phyloP scores from a whole-genome alignment of 2,113 vertebrate genomes.

The Pituophis catenifer region DNA sequence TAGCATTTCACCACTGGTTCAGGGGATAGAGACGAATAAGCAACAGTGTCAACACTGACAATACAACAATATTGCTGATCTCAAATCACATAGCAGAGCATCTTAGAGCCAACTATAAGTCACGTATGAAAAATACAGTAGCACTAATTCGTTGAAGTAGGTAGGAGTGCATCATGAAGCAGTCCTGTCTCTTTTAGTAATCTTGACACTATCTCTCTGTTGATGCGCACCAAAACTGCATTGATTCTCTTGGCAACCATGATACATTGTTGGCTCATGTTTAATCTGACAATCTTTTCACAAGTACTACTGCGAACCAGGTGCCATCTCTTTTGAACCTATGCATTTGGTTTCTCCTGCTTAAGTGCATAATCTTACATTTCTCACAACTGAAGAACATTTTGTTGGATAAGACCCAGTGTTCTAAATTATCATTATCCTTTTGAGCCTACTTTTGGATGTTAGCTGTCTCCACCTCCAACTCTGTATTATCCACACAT shows the following conservation, averaged over 20 bases:
- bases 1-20: not conserved
- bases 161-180: slow-evolving; percentile 9
- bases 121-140: slow-evolving; percentile 22
- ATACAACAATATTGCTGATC: not conserved
- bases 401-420: not conserved
- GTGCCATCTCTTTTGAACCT: not conserved
- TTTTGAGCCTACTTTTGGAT: not conserved
- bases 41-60: too few relatives aligned
- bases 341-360: not conserved
- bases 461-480: not conserved
- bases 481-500: not conserved
- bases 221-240: not conserved
- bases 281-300: not conserved
- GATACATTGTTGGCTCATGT: not conserved
- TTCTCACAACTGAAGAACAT: not conserved
- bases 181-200: not conserved
- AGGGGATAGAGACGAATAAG: not conserved
- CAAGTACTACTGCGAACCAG: not conserved
- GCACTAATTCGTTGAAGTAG: slow-evolving; percentile 3
- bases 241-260: not conserved
- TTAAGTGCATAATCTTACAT: not conserved
- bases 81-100: not conserved
- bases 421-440: not conserved
- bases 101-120: not conserved
- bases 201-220: not conserved